phyloP scores from a whole-genome alignment of 2,113 vertebrate genomes.

The Pavo muticus region DNA sequence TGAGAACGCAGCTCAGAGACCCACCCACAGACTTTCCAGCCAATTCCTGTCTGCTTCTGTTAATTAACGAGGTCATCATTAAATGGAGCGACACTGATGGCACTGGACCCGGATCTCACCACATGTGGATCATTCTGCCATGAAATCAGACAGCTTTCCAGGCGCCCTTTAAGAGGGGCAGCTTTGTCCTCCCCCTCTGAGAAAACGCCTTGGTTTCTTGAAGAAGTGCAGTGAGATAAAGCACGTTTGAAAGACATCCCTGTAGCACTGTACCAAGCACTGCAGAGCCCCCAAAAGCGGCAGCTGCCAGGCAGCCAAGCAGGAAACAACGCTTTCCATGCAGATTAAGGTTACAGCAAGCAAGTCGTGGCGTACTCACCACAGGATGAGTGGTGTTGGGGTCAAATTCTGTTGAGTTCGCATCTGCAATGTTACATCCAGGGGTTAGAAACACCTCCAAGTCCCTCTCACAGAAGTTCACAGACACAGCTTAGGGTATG shows the following conservation, averaged over 20 bases:
- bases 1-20: not conserved
- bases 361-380: constrained; percentile 77
- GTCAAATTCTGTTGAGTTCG: constrained; percentile 96
- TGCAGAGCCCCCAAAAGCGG: not conserved
- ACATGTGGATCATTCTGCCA: not conserved
- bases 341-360: not conserved
- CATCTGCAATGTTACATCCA: constrained; percentile 80
- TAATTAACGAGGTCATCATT: not conserved
- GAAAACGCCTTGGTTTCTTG: not conserved
- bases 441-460: not conserved
- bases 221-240: not conserved
- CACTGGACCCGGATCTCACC: not conserved
- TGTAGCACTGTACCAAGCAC: not conserved
- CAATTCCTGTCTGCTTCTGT: not conserved
- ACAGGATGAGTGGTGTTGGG: constrained; percentile 91
- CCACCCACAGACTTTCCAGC: not conserved
- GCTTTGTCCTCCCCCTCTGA: not conserved
- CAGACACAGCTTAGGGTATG: not conserved
- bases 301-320: not conserved
- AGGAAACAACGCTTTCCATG: not conserved
- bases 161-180: not conserved
- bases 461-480: not conserved
- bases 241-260: not conserved
- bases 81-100: not conserved
- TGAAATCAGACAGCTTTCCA: not conserved